Conservation (phyloP, 1,140 invertebrate species). For the Tetragonula clypearis region DNA sequence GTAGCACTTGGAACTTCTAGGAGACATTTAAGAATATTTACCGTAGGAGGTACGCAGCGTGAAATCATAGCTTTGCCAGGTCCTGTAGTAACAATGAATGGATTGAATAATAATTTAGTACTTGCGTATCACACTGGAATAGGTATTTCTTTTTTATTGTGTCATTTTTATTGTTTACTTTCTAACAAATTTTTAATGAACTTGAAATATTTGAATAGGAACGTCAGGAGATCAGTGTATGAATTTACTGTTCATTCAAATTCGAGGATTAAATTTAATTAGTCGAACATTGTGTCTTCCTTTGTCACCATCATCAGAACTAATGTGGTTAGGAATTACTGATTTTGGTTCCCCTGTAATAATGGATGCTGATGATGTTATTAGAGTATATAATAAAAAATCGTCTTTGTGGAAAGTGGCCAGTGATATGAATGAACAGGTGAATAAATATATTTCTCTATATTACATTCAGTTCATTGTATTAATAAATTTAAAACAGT, state of each 20-base stretch:
- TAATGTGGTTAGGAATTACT: constrained; percentile 92
- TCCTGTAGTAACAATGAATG: constrained; percentile 87
- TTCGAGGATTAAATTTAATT: constrained; percentile 75
- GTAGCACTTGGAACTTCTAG: constrained; percentile 90
- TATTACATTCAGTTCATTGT: constrained; percentile 21
- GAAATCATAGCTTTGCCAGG: constrained; percentile 89
- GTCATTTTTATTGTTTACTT: neutral
- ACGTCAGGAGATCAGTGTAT: constrained; percentile 83
- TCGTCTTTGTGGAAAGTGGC: constrained; percentile 90
- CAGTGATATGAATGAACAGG: constrained; percentile 87
- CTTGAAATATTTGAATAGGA: constrained; percentile 50
- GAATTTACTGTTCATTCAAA: constrained; percentile 82
- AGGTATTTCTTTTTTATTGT: constrained; percentile 75
- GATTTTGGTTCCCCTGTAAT: constrained; percentile 89
- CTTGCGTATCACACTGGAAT: constrained; percentile 89
- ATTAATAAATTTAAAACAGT: constrained; percentile 77
- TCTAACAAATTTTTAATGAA: neutral
- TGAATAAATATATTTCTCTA: constrained; percentile 73
- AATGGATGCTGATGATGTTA: constrained; percentile 86
- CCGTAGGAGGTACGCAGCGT: constrained; percentile 92
- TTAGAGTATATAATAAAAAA: constrained; percentile 85
- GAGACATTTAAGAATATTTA: constrained; percentile 91
- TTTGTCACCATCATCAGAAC: constrained; percentile 85
- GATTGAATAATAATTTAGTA: constrained; percentile 87
- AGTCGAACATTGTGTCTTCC: constrained; percentile 85